A percentile compares a stretch with the other conserved stretches of the same genome.
These are phyloP conservation scores for Gymnothorax javanicus DNA, from an alignment of 2,797 vertebrate genomes.

Conservation along the genomic window DNA sequence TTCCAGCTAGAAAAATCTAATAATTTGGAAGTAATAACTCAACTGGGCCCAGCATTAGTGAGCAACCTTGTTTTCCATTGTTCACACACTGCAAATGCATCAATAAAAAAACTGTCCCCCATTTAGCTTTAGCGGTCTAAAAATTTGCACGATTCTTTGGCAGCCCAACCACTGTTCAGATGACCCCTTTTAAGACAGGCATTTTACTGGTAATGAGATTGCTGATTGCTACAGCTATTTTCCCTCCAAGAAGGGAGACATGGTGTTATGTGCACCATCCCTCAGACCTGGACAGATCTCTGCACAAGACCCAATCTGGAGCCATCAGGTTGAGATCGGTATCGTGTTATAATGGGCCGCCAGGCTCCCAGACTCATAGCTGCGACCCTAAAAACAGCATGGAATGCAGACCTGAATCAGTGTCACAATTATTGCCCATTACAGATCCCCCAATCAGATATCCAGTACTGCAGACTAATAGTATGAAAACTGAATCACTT, in stretches of 20 bases:
- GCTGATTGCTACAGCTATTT: conserved; percentile 1
- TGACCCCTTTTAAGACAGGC: background rate
- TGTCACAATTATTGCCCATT: conserved; percentile 19
- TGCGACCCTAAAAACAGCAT: background rate
- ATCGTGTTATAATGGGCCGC: conserved; percentile 17
- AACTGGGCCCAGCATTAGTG: background rate
- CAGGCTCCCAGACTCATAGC: conserved; percentile 25
- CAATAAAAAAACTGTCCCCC: background rate
- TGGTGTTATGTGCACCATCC: background rate
- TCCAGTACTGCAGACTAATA: background rate
- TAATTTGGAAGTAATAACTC: background rate
- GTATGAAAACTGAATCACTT: background rate
- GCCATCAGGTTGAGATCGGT: conserved; percentile 10
- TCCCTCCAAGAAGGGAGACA: background rate
- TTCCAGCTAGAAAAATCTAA: background rate
- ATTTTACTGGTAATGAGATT: conserved; percentile 1
- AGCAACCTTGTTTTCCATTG: background rate
- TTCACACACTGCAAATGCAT: background rate
- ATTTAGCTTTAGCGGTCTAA: background rate
- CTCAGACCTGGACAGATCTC: conserved; percentile 4
- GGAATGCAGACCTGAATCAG: conserved; percentile 27
- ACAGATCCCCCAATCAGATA: background rate
- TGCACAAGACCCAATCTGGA: background rate
- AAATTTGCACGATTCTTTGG: background rate
- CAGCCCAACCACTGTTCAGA: background rate